Conservation (phyloP, 2,888 invertebrate genomes). For the Caradrina kadenii region DNA sequence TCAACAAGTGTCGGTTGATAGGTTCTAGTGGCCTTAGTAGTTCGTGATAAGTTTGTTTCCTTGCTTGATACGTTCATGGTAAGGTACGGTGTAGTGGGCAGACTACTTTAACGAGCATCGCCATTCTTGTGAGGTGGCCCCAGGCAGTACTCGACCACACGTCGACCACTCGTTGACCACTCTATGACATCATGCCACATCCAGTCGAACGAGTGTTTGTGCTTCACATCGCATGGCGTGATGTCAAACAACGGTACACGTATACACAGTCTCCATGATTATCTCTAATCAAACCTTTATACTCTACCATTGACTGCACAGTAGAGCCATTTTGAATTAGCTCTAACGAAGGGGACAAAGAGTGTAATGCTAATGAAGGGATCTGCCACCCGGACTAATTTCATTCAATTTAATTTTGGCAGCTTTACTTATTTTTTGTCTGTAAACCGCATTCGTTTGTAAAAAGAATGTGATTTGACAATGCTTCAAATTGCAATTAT, state of each 20-base stretch:
- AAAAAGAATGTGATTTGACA: slow-evolving; percentile 23
- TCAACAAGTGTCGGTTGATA: too few species aligned
- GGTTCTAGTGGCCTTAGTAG: too few species aligned
- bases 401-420: slow-evolving; percentile 15
- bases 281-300: slow-evolving; percentile 43
- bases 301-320: slow-evolving; percentile 13
- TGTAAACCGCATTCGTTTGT: not conserved
- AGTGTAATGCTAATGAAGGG: slow-evolving; percentile 38
- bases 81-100: too few species aligned
- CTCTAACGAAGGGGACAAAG: slow-evolving; percentile 23
- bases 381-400: slow-evolving; percentile 24
- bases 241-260: slow-evolving; percentile 53
- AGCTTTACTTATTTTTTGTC: slow-evolving; percentile 15
- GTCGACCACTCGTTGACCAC: too few species aligned
- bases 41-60: too few species aligned
- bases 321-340: slow-evolving; percentile 27
- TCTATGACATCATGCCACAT: slow-evolving; percentile 44
- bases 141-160: slow-evolving; percentile 8
- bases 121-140: slow-evolving; percentile 13
- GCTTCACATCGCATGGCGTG: slow-evolving; percentile 26
- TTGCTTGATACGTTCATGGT: too few species aligned
- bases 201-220: slow-evolving; percentile 28
- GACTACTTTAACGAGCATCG: not conserved
- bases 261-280: slow-evolving; percentile 25
- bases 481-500: too few species aligned